Evolutionary conservation across 2,113 vertebrate species (phyloP), one percentile per base, ranked within the genome.

Genomic region (Pyxicephalus adspersus): DNA sequence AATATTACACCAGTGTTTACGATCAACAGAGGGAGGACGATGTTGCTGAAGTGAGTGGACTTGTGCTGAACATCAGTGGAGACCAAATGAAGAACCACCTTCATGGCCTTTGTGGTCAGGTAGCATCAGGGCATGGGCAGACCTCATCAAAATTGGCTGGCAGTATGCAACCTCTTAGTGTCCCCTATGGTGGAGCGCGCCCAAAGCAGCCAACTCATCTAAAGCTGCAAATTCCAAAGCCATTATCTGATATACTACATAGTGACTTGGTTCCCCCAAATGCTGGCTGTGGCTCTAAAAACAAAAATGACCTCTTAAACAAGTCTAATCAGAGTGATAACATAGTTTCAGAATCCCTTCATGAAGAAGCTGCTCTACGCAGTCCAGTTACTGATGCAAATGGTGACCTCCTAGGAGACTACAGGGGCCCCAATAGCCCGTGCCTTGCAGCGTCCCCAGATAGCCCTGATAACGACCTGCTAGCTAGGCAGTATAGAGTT

Each of bases 171-270:
- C 92, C 94, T 28, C 89, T 95, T 83, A 97, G 96, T 79, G 92
- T 95, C 86, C 96, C 97, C 68, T 98, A 95, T 78, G 98, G 98
- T 86, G 98, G 98, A 76, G 98, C 98, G 3, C 93, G 97, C 80
- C 98, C 97, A n/a, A 99, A 99, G 84, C 97, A 98, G 85, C 96
- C 96, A 16, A 93, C 96, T 85, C 94, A 90, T 92, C 95, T 99
- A 85, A 98, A 98, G 87, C 92, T 98, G 84, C 96, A 98, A 87
- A 98, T 98, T 86, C 96, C 96, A 25, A 95, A 95, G 89, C 92
- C 94, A 80, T 92, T 96, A 23, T 92, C 92, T 0, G 94, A 94
- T n/a, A 96, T 95, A 84, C 93, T 95, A 86, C 95, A 96, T 85
- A 96, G 95, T 71, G 95, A 97, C 84, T 89, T 95, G 15, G 86